Percentiles rank a stretch among this genome's conserved stretches.
phyloP scores from a whole-genome alignment of 30 jellyfish, hydroid and myxozoan species.

The Aurelia coerulea region DNA sequence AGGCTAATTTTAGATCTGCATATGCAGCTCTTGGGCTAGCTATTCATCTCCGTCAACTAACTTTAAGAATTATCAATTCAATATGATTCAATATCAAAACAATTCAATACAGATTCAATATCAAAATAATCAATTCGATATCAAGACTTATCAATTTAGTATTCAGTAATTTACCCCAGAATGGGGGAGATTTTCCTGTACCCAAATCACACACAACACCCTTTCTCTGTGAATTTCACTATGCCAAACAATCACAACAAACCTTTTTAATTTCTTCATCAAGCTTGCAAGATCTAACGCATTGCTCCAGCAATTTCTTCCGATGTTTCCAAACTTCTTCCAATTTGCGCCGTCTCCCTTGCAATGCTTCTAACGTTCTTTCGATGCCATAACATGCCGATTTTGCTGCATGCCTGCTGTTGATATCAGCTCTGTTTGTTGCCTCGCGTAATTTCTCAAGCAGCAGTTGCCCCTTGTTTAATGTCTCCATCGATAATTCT shows the following conservation, averaged over 20 bases:
- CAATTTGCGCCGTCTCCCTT: slow-evolving; percentile 75
- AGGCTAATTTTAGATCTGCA: too few relatives aligned
- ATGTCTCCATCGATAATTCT: slow-evolving; percentile 69
- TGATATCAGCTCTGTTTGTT: slow-evolving; percentile 80
- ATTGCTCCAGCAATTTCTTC: slow-evolving; percentile 83
- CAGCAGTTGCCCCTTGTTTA: slow-evolving; percentile 77
- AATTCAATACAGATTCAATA: too few relatives aligned
- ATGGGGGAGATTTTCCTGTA: too few relatives aligned
- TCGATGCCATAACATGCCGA: slow-evolving; percentile 92
- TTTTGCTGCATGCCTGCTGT: slow-evolving; percentile 82
- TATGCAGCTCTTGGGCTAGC: too few relatives aligned
- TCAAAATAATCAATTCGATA: too few relatives aligned
- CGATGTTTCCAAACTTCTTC: slow-evolving; percentile 90
- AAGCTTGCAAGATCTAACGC: slow-evolving; percentile 79
- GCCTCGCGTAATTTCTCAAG: slow-evolving; percentile 86
- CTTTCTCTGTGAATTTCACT: too few relatives aligned
- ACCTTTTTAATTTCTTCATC: slow-evolving; percentile 89
- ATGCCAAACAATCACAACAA: background rate
- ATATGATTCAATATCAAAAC: too few relatives aligned
- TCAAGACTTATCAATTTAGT: too few relatives aligned
- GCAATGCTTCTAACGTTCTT: slow-evolving; percentile 85
- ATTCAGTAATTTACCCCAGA: too few relatives aligned
- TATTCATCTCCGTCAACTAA: too few relatives aligned
- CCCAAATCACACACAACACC: too few relatives aligned
- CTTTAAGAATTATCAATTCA: too few relatives aligned